Percentiles rank a stretch among this genome's conserved stretches.
Evolutionary conservation across 2,797 vertebrate species (phyloP).

Genomic region (Chaetodon trifasciatus): DNA sequence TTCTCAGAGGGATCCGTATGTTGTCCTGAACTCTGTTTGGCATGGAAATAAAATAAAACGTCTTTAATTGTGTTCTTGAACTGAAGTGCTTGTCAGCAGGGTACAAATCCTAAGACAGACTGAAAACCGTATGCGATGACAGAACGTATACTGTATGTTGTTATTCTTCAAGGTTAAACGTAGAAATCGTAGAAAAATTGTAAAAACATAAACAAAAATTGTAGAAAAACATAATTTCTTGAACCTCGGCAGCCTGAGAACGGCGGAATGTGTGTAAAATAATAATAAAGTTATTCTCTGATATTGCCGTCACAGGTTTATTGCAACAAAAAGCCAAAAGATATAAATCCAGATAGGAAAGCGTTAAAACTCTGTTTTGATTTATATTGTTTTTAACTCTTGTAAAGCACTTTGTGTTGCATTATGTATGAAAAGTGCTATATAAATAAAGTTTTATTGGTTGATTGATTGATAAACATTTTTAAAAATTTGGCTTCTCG

Average conservation of each 20-base stretch:
- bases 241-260: neutral
- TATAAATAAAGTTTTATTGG: no score
- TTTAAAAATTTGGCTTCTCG: neutral
- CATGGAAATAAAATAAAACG: neutral
- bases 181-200: no score
- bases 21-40: neutral
- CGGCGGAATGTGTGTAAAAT: conserved; percentile 3
- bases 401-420: no score
- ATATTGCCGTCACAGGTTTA: conserved; percentile 43
- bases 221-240: conserved; percentile 2
- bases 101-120: neutral
- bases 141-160: neutral
- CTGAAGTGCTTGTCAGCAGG: neutral
- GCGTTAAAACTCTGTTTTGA: conserved; percentile 43
- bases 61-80: neutral
- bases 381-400: no score
- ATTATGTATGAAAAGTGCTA: no score
- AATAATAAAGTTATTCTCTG: conserved; percentile 39
- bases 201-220: no score
- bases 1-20: neutral
- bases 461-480: no score
- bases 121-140: neutral
- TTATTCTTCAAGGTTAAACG: neutral
- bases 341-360: conserved; percentile 42
- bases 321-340: conserved; percentile 29